Evolutionary conservation across 2,888 invertebrate species (phyloP), one percentile per base, ranked within the genome.

Genomic region (Drosophila acutilabella): DNA sequence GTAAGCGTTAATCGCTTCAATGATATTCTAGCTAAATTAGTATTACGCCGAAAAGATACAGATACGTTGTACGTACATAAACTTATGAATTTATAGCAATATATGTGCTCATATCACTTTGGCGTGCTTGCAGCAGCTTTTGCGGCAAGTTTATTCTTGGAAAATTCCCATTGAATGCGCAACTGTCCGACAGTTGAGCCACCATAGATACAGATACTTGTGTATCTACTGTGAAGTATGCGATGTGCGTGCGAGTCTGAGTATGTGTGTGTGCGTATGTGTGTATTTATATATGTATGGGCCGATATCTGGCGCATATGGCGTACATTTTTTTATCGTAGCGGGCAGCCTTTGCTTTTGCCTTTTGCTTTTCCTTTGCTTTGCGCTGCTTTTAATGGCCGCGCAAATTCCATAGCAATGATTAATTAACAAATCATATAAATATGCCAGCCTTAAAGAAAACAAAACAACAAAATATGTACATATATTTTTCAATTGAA

Each of bases 341-440:
- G 36, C 69, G 64, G 60, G 61, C 66, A 61, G 76, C 70, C 33
- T 33, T 50, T 50, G 80, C 70, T 36, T 33, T 33, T 33, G 33
- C 11, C 36, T 36, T 36, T 36, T 36, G 13, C 36, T 26, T 30
- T 30, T 30, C 30, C 30, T 30, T 30, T 30, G 30, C 40, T 76
- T 78, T 69, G 70, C 60, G 69, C 64, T 74, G 64, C 73, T 67
- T 78, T 81, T 71, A 84, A 84, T 87, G 81, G 81, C 67, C 57
- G 69, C 68, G 72, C 66, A 61, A 78, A 85, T 85, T 88, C 82
- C 88, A 71, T 48, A 71, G 81, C 85, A 76, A 88, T 85, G 84
- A 88, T 88, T 85, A 85, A 88, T 85, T 77, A 82, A 85, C 82
- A 87, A 80, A 79, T 79, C 77, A 79, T 72, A 73, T 70, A 83